phyloP scores from a whole-genome alignment of 2,797 vertebrate species.

The Catharus ustulatus region DNA sequence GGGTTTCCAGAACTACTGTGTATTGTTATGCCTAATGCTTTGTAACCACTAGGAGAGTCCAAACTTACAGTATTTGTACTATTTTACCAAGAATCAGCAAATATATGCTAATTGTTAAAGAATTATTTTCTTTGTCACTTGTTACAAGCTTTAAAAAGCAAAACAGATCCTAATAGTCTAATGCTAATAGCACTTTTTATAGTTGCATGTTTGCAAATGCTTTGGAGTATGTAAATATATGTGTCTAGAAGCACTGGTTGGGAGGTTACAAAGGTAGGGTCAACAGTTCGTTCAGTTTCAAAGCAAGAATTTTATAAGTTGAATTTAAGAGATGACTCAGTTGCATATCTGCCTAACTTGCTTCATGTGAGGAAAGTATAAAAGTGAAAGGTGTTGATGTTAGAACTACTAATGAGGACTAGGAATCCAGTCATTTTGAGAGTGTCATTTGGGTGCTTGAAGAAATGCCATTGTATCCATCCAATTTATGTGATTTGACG shows the following conservation, averaged over 20 bases:
- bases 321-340: background rate
- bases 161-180: background rate
- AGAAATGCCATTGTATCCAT: background rate
- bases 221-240: background rate
- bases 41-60: background rate
- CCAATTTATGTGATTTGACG: background rate
- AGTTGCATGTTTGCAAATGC: background rate
- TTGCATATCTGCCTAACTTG: background rate
- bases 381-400: constrained; percentile 1
- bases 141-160: background rate
- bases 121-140: background rate
- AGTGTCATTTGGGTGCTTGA: background rate
- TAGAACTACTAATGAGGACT: background rate
- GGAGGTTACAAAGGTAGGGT: background rate
- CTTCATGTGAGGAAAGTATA: background rate
- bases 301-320: background rate
- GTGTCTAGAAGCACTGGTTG: background rate
- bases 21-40: background rate
- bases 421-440: background rate
- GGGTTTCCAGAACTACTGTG: background rate
- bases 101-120: background rate
- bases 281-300: background rate
- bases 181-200: background rate
- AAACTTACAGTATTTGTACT: background rate
- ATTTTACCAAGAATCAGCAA: background rate